Base-by-base conservation (phyloP, 2,888 invertebrate genomes). In the Drosophila sordidapex region DNA sequence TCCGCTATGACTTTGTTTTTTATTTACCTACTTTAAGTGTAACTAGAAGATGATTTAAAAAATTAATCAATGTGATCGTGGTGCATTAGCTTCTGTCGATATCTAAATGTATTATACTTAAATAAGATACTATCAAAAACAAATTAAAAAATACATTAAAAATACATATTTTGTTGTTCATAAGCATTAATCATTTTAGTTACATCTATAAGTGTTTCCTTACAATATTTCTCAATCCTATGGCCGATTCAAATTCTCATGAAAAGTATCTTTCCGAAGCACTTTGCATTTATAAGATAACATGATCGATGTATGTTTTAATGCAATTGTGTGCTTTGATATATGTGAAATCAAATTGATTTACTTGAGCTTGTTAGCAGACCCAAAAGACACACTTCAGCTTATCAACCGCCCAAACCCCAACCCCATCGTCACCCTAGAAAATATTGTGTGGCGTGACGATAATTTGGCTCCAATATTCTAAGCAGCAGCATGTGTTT, bases 401-500 rank as follows among this genome's bases (percentile, higher is more conserved):
- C 56, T 71, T 70, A 70, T 70, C 70, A 61, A 54, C n/a, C 25
- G 15, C 2, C 15, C 36, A 40, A 6, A 46, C 15, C 43, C 31
- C 36, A 51, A 46, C 18, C 53, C 33, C 21, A 10, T 11, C 18
- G 49, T 52, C 25, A 38, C 52, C 35, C 66, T 56, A 35, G 13
- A 21, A 36, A 31, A 11, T 43, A 10, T 36, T 48, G 21, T 38
- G 25, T 46, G n/a, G 51, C 36, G 43, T 63, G 52, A 61, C 36
- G 49, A 52, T 57, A 48, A 21, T 35, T 63, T 52, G 53, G 35
- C 43, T 76, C 10, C 46, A 40, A 46, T 57, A 65, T 60, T 70
- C 71, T 82, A 85, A 67, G 56, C 53, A 87, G 38, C 51, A 64
- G 79, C 88, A 84, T 88, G 62, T 86, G 88, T 74, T 78, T 71